Base-by-base conservation (phyloP, 2,888 invertebrate genomes). In the Drosophila fulvimacula region DNA sequence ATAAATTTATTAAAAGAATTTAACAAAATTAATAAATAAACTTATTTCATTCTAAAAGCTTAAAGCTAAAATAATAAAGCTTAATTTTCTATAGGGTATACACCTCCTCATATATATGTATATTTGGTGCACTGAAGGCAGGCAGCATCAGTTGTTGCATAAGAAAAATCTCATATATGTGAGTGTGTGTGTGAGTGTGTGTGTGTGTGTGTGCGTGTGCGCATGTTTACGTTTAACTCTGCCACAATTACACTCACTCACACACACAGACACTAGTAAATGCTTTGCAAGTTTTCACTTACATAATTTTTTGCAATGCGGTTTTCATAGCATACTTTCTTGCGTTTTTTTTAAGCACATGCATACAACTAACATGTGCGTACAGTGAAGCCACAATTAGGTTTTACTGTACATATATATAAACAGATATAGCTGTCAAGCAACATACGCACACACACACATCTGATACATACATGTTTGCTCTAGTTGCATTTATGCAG, bases 221-320 rank as follows among this genome's bases (percentile, higher is more conserved):
- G 59, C 55, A 55, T 62, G 59, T 53, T 59, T 62, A 42, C 32
- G 62, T 41, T 56, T 57, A 66, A 70, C 41, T 70, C 34, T 69
- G 58, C 51, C 65, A 53, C 56, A 68, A 55, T 55, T 55, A 51
- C 44, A 49, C 32, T 41, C 44, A 49, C 13, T 3, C 46, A 27
- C 44, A 46, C 44, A 7, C 44, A 57, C 48, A 27, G 32, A 17
- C 17, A 30, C 27, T 21, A 9, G 38, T 17, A 17, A 19, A 24
- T 34, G 65, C 32, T 27, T 21, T 7, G 65, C 58, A 84, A 73
- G 76, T 69, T 82, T 84, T 84, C 82, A 85, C 77, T 79, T 82
- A 82, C 64, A 71, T 68, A 82, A 73, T 72, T 61, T 65, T 62
- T 63, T 53, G 62, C 59, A 75, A 69, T 79, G 74, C 82, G 74